These are phyloP conservation scores for Imbricaverruca yamaguchii DNA, from an alignment of 2,888 invertebrate genomes.

Conservation along the genomic window DNA sequence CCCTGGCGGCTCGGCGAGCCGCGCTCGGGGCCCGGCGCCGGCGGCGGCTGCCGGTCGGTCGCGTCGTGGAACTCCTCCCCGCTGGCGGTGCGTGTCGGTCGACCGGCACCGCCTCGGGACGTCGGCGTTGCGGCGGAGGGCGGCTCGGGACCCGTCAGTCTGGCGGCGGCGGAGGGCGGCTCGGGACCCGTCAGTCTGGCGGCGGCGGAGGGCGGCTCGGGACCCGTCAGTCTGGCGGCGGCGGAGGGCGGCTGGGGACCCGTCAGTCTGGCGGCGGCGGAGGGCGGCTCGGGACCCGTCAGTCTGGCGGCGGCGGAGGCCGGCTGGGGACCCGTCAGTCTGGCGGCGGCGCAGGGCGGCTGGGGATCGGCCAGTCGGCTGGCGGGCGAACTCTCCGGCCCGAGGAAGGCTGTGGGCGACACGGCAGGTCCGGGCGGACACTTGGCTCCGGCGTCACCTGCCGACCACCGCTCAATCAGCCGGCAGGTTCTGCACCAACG, in stretches of 20 bases:
- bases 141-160: too few relatives aligned
- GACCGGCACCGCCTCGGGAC: too few relatives aligned
- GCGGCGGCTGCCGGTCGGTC: neutral
- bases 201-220: too few relatives aligned
- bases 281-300: too few relatives aligned
- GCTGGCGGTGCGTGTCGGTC: neutral
- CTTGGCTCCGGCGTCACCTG: neutral
- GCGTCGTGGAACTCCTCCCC: slow-evolving; percentile 8
- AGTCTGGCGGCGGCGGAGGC: neutral
- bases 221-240: too few relatives aligned
- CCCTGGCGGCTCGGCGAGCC: neutral
- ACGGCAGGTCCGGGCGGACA: neutral
- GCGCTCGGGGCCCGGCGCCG: neutral
- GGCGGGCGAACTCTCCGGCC: neutral
- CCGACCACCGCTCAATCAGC: neutral
- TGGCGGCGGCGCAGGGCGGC: too few relatives aligned
- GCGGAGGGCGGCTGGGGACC: too few relatives aligned
- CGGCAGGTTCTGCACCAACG: too few relatives aligned
- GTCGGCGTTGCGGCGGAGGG: too few relatives aligned
- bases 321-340: neutral
- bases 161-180: too few relatives aligned
- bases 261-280: too few relatives aligned
- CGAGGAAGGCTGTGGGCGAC: neutral
- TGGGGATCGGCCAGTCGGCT: neutral
- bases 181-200: too few relatives aligned